Evolutionary conservation across 2,797 vertebrate species (phyloP).

Genomic region (Acropternis orthonyx): DNA sequence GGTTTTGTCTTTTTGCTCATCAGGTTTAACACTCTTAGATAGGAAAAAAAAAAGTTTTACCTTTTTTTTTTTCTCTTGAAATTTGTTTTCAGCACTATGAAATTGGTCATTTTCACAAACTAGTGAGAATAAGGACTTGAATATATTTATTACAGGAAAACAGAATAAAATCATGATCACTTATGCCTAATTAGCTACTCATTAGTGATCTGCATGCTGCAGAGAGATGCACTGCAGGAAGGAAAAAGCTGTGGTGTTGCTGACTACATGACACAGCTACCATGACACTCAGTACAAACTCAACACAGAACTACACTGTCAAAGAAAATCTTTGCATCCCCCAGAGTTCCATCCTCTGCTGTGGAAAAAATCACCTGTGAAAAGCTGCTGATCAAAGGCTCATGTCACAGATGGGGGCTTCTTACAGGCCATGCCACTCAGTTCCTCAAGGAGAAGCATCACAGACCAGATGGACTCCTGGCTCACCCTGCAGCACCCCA

Average conservation of each 20-base stretch:
- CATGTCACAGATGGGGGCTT: neutral
- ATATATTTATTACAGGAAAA: neutral
- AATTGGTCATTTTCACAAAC: neutral
- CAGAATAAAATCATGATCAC: neutral
- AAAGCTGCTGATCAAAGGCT: neutral
- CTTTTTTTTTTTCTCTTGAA: neutral
- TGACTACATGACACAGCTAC: neutral
- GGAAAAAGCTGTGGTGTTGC: neutral
- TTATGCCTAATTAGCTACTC: constrained; percentile 1
- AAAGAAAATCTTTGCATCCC: neutral
- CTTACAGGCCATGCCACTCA: neutral
- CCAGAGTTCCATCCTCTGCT: neutral
- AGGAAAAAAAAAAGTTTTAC: neutral
- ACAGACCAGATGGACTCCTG: neutral
- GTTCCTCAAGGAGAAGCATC: neutral
- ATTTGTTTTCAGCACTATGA: neutral
- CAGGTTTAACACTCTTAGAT: neutral
- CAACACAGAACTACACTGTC: neutral
- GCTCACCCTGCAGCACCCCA: neutral
- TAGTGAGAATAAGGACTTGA: neutral
- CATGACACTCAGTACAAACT: neutral
- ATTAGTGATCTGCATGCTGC: neutral
- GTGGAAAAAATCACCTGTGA: neutral
- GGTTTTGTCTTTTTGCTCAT: neutral
- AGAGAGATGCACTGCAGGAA: neutral